A percentile compares a stretch with the other conserved stretches of the same genome.
phyloP scores from a whole-genome alignment of 2,797 vertebrate species.

The Sphaeramia orbicularis region DNA sequence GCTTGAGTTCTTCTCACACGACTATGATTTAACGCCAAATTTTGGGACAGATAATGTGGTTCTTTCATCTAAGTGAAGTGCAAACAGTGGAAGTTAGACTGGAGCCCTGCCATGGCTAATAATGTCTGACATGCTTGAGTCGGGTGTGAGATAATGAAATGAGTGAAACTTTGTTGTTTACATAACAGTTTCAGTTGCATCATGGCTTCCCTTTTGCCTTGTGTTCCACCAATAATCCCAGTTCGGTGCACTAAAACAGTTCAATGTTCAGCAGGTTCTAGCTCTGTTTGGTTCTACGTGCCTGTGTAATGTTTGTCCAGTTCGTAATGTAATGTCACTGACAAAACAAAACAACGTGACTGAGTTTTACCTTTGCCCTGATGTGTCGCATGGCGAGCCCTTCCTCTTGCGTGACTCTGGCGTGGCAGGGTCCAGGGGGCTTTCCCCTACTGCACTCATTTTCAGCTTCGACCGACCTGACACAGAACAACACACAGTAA shows the following conservation, averaged over 20 bases:
- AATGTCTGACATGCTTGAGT: not conserved
- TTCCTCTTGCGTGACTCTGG: constrained; percentile 94
- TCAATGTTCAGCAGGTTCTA: not conserved
- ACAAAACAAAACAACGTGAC: not conserved
- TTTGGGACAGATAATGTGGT: too few relatives aligned
- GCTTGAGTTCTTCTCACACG: too few relatives aligned
- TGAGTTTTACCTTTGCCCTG: constrained; percentile 89
- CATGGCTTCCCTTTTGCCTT: not conserved
- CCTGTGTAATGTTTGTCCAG: not conserved
- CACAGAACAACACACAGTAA: constrained; percentile 3
- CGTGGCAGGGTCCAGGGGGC: constrained; percentile 89
- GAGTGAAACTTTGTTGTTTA: not conserved
- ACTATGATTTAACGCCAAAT: too few relatives aligned
- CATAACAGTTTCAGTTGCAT: not conserved
- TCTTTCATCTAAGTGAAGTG: too few relatives aligned
- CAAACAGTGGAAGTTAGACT: not conserved
- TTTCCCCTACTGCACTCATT: constrained; percentile 96
- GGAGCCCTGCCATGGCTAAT: not conserved
- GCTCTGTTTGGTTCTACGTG: not conserved
- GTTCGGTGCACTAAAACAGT: not conserved
- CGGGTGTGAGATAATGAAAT: not conserved
- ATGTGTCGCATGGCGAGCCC: constrained; percentile 92
- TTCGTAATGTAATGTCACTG: not conserved
- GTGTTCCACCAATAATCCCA: not conserved
- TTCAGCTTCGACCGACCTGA: constrained; percentile 90